Percentiles rank a stretch among this genome's conserved stretches.
These are phyloP conservation scores for Bovichtus variegatus DNA, from an alignment of 2,797 vertebrate genomes.

Conservation along the genomic window DNA sequence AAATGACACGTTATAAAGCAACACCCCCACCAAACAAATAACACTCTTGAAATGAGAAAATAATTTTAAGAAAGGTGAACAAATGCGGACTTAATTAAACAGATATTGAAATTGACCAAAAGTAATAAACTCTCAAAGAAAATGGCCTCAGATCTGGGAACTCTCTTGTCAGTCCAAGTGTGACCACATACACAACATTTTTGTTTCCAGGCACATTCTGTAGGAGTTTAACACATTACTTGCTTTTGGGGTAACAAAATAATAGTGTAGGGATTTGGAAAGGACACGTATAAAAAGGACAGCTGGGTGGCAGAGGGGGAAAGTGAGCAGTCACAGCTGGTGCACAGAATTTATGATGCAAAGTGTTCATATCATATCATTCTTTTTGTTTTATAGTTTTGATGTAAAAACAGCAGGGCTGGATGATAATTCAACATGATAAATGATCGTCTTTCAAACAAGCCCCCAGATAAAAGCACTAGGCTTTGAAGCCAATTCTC, in stretches of 20 bases:
- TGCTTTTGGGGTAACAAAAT: slow-evolving; percentile 2
- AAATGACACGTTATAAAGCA: slow-evolving; percentile 8
- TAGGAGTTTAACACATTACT: neutral
- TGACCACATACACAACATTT: neutral
- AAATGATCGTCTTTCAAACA: too few relatives aligned
- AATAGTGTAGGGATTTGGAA: slow-evolving; percentile 9
- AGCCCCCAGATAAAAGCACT: too few relatives aligned
- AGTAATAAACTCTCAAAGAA: neutral
- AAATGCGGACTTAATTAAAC: neutral
- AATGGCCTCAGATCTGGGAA: neutral
- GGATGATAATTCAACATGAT: too few relatives aligned
- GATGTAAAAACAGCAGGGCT: neutral
- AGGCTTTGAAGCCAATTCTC: too few relatives aligned
- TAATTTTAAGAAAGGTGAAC: neutral
- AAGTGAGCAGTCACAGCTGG: too few relatives aligned
- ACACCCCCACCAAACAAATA: neutral
- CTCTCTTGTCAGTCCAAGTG: too few relatives aligned
- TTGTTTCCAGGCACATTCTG: neutral
- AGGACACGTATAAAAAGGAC: slow-evolving; percentile 5
- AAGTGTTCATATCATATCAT: neutral
- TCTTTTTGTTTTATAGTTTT: too few relatives aligned
- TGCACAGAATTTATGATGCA: too few relatives aligned
- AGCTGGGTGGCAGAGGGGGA: neutral
- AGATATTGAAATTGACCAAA: neutral
- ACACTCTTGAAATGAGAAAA: neutral